phyloP scores from a whole-genome alignment of 2,797 vertebrate species.

The Gymnopithys bicolor region DNA sequence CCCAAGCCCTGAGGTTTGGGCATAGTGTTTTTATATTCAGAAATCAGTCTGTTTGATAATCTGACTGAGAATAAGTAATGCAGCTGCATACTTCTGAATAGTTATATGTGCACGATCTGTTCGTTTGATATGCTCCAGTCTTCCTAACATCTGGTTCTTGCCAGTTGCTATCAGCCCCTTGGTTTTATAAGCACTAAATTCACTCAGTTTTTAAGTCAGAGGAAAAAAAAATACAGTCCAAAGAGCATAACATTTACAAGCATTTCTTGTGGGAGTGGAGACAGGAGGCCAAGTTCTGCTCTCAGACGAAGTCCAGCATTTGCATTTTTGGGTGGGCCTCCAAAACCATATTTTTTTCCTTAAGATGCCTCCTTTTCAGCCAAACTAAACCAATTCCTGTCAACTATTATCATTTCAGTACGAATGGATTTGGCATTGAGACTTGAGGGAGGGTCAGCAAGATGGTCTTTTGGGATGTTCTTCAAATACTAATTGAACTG shows the following conservation, averaged over 20 bases:
- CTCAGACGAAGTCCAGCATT: constrained; percentile 45
- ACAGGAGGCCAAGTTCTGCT: constrained; percentile 56
- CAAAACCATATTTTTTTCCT: constrained; percentile 47
- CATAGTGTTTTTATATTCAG: constrained; percentile 66
- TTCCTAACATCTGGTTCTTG: constrained; percentile 73
- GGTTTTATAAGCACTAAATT: constrained; percentile 73
- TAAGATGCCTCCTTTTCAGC: constrained; percentile 23
- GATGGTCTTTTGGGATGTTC: neutral
- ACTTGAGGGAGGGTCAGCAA: neutral
- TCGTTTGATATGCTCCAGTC: constrained; percentile 58
- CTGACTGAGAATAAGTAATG: constrained; percentile 71
- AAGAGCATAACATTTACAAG: constrained; percentile 58
- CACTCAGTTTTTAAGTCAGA: constrained; percentile 47
- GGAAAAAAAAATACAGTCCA: neutral
- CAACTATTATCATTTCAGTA: constrained; percentile 11
- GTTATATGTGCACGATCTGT: constrained; percentile 58
- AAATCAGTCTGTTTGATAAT: constrained; percentile 63
- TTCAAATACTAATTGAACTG: neutral
- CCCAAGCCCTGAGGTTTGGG: neutral
- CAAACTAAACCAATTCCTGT: constrained; percentile 25
- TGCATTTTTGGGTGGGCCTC: constrained; percentile 53
- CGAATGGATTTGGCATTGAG: neutral
- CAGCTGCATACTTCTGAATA: constrained; percentile 65
- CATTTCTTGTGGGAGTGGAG: constrained; percentile 60
- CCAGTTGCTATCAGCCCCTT: constrained; percentile 62